These are phyloP conservation scores for Phrynocephalus guinanensis DNA, from an alignment of 2,797 vertebrate genomes.

Conservation along the genomic window DNA sequence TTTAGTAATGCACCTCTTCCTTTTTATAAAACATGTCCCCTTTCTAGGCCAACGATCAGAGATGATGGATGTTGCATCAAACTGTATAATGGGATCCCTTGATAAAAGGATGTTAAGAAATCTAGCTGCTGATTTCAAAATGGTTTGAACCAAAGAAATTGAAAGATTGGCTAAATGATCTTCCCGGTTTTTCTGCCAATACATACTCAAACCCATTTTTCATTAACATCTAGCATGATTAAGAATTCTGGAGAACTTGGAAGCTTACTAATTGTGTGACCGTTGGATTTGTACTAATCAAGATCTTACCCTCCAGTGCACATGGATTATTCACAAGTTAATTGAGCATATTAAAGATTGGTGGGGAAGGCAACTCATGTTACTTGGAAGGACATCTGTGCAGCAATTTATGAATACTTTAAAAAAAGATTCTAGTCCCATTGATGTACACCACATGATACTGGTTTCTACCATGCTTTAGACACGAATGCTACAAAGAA, in stretches of 20 bases:
- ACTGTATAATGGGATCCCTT: not conserved
- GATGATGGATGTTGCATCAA: not conserved
- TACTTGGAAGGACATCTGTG: conserved; percentile 54
- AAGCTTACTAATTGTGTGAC: not conserved
- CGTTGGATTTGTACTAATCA: not conserved
- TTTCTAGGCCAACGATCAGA: not conserved
- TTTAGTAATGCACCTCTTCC: not conserved
- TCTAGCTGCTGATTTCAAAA: conserved; percentile 45
- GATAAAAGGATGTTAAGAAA: conserved; percentile 61
- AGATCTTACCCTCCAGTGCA: too few relatives aligned
- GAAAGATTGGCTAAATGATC: conserved; percentile 53
- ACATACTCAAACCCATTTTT: not conserved
- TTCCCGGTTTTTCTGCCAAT: not conserved
- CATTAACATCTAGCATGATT: not conserved
- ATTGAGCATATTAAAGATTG: conserved; percentile 36
- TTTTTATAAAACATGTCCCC: not conserved
- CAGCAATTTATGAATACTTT: conserved; percentile 44
- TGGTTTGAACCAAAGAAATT: conserved; percentile 31
- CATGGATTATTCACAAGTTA: conserved; percentile 25
- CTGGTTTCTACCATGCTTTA: not conserved
- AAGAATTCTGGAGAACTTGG: not conserved
- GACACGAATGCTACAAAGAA: not conserved
- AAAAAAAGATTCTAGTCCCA: too few relatives aligned
- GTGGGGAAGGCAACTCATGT: conserved; percentile 53
- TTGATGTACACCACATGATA: not conserved